phyloP scores from a whole-genome alignment of 1,140 invertebrate genomes.

The Drosophila busckii region DNA sequence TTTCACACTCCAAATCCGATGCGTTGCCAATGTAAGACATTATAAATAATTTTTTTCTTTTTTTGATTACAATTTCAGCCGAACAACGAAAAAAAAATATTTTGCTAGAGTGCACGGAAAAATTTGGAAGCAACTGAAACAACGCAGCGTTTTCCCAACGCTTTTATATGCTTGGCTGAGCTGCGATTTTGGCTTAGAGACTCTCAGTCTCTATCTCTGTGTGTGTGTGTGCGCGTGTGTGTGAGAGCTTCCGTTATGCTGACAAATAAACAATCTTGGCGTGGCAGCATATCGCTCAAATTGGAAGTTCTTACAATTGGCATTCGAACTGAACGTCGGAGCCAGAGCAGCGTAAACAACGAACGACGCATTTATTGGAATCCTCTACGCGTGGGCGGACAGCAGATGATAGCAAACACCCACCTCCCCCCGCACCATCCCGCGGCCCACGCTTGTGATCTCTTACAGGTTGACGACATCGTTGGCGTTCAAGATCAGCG shows the following conservation, averaged over 20 bases:
- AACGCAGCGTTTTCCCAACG: constrained; percentile 33
- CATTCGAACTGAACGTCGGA: constrained; percentile 23
- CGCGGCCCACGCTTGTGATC: neutral
- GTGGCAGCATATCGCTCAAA: constrained; percentile 58
- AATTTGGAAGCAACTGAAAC: constrained; percentile 71
- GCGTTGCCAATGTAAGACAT: constrained; percentile 78
- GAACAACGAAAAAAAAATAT: constrained; percentile 11
- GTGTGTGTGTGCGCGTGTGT: too few relatives aligned
- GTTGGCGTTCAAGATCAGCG: constrained; percentile 52
- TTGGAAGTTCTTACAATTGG: constrained; percentile 72
- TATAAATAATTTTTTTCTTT: neutral
- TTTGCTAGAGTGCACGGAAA: constrained; percentile 40
- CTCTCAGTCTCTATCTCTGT: too few relatives aligned
- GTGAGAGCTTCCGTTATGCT: too few relatives aligned
- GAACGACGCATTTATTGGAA: constrained; percentile 32
- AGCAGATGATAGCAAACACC: constrained; percentile 6
- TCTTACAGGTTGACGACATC: constrained; percentile 67
- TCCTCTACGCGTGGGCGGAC: constrained; percentile 52
- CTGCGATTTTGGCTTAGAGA: constrained; percentile 38
- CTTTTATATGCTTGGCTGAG: constrained; percentile 60
- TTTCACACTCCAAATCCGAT: constrained; percentile 77
- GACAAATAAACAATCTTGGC: constrained; percentile 13
- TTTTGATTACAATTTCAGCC: neutral
- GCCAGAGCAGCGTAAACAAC: constrained; percentile 4
- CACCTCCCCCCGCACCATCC: too few relatives aligned